Evolutionary conservation across 2,113 vertebrate genomes (phyloP).

Genomic region (Ptyas mucosa): DNA sequence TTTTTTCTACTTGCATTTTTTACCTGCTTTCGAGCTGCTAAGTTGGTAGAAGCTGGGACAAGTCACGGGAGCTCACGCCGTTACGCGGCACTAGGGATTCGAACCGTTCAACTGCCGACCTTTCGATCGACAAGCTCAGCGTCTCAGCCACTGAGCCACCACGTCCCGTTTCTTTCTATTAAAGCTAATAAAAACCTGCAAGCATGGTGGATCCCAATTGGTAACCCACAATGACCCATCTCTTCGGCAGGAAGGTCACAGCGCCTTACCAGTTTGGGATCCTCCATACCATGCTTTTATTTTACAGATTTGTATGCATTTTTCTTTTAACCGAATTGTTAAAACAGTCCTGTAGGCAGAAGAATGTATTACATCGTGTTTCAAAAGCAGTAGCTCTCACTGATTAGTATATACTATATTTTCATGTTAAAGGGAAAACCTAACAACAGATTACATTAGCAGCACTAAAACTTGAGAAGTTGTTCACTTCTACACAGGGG

Average conservation of each 20-base stretch:
- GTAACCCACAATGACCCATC: neutral
- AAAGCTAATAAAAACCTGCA: neutral
- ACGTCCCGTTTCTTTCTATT: neutral
- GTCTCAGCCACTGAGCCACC: too few species aligned
- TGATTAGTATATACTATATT: slow-evolving; percentile 6
- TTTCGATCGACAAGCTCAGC: too few species aligned
- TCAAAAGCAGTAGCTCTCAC: neutral
- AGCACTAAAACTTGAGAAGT: neutral
- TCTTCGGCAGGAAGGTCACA: neutral
- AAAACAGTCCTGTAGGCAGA: neutral
- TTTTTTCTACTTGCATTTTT: too few species aligned
- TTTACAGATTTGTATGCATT: neutral
- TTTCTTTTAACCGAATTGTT: too few species aligned
- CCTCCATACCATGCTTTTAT: neutral
- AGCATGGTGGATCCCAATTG: neutral
- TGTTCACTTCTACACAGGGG: neutral
- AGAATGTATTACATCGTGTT: neutral
- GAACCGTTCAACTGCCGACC: too few species aligned
- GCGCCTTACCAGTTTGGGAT: neutral
- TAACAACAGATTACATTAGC: slow-evolving; percentile 1
- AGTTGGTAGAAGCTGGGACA: too few species aligned
- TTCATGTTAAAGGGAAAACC: neutral
- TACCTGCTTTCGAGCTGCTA: too few species aligned
- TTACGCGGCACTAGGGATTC: too few species aligned
- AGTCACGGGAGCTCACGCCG: too few species aligned